phyloP scores from a whole-genome alignment of 2,113 vertebrate genomes.

The Dicaeum eximium region DNA sequence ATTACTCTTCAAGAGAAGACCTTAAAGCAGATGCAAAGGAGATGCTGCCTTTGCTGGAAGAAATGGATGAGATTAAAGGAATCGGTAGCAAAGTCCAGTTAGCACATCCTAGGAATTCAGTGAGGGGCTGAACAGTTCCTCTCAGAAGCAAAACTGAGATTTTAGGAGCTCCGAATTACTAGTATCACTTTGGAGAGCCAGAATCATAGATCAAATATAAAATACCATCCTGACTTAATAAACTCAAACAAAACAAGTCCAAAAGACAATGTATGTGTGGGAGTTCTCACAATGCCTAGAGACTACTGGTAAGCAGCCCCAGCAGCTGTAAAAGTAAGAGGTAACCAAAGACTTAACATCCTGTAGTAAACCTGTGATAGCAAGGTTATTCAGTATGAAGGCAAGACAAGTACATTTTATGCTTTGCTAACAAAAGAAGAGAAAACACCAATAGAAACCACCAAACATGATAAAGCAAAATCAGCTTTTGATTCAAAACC shows the following conservation, averaged over 20 bases:
- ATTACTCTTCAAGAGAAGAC: background rate
- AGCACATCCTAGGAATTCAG: background rate
- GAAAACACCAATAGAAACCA: background rate
- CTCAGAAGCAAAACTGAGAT: background rate
- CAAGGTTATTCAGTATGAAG: background rate
- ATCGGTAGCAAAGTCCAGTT: background rate
- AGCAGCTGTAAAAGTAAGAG: background rate
- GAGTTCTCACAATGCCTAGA: background rate
- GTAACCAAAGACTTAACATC: background rate
- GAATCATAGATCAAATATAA: background rate
- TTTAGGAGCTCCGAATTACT: background rate
- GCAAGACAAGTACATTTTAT: background rate
- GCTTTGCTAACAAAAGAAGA: background rate
- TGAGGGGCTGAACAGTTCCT: background rate
- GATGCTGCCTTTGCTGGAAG: background rate
- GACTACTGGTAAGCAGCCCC: background rate
- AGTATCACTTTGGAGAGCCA: background rate
- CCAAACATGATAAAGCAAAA: background rate
- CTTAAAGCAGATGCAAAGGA: background rate
- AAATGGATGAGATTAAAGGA: background rate
- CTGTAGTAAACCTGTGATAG: background rate
- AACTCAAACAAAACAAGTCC: background rate
- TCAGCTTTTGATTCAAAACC: background rate
- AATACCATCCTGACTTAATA: background rate
- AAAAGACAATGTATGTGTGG: fast-evolving